Evolutionary conservation across 2,113 vertebrate genomes (phyloP).

Genomic region (Dolichallabes microphthalmus): DNA sequence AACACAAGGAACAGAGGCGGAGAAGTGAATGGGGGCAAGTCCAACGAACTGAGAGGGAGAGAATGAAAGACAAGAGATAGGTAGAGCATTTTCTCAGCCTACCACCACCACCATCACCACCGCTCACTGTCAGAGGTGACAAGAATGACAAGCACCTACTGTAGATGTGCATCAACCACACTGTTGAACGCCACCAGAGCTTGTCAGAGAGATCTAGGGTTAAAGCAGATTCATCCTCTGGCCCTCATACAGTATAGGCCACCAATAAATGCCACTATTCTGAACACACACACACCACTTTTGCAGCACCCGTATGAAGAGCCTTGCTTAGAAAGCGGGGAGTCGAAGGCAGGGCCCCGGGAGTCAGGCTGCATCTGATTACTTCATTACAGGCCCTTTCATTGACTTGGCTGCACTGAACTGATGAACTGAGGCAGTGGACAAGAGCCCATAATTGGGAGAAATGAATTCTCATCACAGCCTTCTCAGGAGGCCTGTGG

Average conservation of each 20-base stretch:
- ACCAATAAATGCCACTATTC: conserved; percentile 67
- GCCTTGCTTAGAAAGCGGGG: conserved; percentile 62
- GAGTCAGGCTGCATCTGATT: conserved; percentile 81
- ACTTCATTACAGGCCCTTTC: conserved; percentile 82
- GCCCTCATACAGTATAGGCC: conserved; percentile 60
- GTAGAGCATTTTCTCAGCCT: conserved; percentile 27
- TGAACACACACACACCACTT: conserved; percentile 45
- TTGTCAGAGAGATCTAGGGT: conserved; percentile 59
- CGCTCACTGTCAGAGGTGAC: conserved; percentile 36
- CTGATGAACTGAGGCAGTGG: conserved; percentile 90
- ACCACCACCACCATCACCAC: neutral
- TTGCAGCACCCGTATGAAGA: conserved; percentile 58
- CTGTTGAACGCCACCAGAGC: conserved; percentile 53
- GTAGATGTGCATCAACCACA: conserved; percentile 47
- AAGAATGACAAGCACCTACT: conserved; percentile 28
- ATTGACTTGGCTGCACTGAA: conserved; percentile 81
- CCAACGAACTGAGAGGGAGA: conserved; percentile 5
- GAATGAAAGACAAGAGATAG: conserved; percentile 41
- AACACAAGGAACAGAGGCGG: conserved; percentile 53
- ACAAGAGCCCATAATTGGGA: conserved; percentile 87
- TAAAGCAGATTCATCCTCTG: conserved; percentile 66
- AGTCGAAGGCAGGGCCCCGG: conserved; percentile 67
- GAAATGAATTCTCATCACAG: conserved; percentile 90
- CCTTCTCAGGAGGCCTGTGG: conserved; percentile 73
- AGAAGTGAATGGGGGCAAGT: conserved; percentile 37